A percentile compares a stretch with the other conserved stretches of the same genome.
phyloP scores from a whole-genome alignment of 1,140 invertebrate species.

The Drosophila seguyi region DNA sequence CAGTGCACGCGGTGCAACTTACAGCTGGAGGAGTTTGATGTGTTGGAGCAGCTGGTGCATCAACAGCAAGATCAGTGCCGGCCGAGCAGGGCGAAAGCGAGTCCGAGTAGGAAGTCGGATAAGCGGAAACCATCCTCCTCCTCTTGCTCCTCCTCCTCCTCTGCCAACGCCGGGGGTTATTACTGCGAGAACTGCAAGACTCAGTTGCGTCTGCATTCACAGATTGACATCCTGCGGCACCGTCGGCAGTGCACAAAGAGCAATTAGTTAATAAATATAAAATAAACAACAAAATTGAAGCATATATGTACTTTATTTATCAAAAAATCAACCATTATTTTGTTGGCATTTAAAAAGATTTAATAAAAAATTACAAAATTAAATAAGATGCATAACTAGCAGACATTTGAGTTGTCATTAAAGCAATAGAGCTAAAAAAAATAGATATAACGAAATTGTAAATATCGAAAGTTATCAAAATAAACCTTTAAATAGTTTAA shows the following conservation, averaged over 20 bases:
- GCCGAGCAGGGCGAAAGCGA: slow-evolving; percentile 74
- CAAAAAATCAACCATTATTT: background rate
- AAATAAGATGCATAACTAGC: too few species aligned
- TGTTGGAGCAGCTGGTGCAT: slow-evolving; percentile 87
- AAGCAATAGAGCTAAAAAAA: too few species aligned
- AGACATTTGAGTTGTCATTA: too few species aligned
- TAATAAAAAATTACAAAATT: too few species aligned
- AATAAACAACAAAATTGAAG: too few species aligned
- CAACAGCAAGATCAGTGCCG: slow-evolving; percentile 29
- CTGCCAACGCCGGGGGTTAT: slow-evolving; percentile 85
- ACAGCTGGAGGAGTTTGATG: slow-evolving; percentile 85
- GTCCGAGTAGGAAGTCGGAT: background rate
- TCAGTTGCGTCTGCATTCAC: slow-evolving; percentile 89
- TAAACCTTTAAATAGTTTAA: too few species aligned
- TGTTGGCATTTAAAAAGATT: too few species aligned
- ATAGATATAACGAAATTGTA: too few species aligned
- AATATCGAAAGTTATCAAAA: too few species aligned
- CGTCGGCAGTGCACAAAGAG: slow-evolving; percentile 87
- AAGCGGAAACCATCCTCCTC: background rate
- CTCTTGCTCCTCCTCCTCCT: background rate
- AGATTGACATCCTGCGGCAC: slow-evolving; percentile 91
- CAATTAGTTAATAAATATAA: background rate
- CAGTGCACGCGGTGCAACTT: slow-evolving; percentile 86
- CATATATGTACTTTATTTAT: background rate
- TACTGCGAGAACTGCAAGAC: slow-evolving; percentile 90